These are phyloP conservation scores for Palaemon carinicauda DNA, from an alignment of 1,140 invertebrate genomes.

Conservation along the genomic window DNA sequence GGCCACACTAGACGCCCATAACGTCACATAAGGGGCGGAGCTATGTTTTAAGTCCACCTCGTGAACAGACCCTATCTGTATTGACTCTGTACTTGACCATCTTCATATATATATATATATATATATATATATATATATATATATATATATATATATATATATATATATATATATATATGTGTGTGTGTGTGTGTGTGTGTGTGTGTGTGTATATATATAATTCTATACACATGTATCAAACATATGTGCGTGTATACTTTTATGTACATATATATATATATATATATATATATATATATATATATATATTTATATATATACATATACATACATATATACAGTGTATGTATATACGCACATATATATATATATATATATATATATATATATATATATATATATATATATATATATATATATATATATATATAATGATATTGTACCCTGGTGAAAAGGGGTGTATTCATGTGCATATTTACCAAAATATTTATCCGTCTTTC, in stretches of 20 bases:
- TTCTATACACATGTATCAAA: background rate
- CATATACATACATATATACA: background rate
- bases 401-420: no score
- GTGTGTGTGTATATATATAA: background rate
- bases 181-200: background rate
- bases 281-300: slow-evolving; percentile 11
- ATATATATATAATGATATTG: no score
- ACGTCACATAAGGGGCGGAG: no score
- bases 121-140: slow-evolving; percentile 9
- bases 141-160: background rate
- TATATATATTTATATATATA: background rate
- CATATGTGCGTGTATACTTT: background rate
- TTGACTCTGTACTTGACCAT: no score
- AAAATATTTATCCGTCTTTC: no score
- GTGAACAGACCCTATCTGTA: no score
- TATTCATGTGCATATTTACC: no score
- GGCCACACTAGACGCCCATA: no score
- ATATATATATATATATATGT: background rate
- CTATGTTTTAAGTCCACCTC: no score
- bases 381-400: background rate
- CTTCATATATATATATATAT: no score
- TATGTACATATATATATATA: background rate
- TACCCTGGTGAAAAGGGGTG: no score
- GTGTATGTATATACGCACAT: no score
- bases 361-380: background rate